Conservation (phyloP, 2,113 vertebrate species). For the Syngnathus scovelli region DNA sequence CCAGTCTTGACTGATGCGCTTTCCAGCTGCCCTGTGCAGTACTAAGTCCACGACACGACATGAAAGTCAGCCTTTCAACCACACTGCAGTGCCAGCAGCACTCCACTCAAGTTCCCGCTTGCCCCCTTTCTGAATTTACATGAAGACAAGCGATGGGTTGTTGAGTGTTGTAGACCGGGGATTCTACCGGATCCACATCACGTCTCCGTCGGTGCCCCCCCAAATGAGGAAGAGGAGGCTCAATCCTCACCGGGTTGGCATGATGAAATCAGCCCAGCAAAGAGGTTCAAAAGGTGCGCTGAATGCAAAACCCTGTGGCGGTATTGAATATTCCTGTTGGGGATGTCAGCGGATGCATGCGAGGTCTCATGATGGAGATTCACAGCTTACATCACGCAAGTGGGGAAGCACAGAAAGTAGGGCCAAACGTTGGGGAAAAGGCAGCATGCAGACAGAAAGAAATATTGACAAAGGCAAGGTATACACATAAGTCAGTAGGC, state of each 20-base stretch:
- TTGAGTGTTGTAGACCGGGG: conserved; percentile 25
- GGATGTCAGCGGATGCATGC: conserved; percentile 18
- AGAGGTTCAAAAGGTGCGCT: conserved; percentile 14
- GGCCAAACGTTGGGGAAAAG: conserved; percentile 23
- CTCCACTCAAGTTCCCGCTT: conserved; percentile 20
- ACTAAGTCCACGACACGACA: background rate
- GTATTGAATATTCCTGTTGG: conserved; percentile 34
- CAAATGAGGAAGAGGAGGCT: conserved; percentile 64
- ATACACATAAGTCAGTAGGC: conserved; percentile 78
- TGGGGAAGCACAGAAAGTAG: conserved; percentile 1
- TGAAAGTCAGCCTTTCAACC: conserved; percentile 1
- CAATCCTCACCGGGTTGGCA: conserved; percentile 47
- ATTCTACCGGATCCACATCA: background rate
- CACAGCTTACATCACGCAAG: background rate
- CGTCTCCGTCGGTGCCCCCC: conserved; percentile 42
- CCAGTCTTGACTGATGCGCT: background rate
- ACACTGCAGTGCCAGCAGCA: background rate
- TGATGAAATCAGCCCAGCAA: conserved; percentile 62
- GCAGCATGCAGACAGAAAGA: conserved; percentile 69
- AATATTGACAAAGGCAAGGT: conserved; percentile 79
- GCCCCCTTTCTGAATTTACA: conserved; percentile 48
- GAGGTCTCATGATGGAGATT: conserved; percentile 32
- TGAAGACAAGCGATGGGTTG: conserved; percentile 46
- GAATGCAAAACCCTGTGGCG: conserved; percentile 17
- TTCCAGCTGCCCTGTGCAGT: conserved; percentile 5